Base-by-base conservation (phyloP, 2,888 invertebrate species). In the Sicus ferrugineus region DNA sequence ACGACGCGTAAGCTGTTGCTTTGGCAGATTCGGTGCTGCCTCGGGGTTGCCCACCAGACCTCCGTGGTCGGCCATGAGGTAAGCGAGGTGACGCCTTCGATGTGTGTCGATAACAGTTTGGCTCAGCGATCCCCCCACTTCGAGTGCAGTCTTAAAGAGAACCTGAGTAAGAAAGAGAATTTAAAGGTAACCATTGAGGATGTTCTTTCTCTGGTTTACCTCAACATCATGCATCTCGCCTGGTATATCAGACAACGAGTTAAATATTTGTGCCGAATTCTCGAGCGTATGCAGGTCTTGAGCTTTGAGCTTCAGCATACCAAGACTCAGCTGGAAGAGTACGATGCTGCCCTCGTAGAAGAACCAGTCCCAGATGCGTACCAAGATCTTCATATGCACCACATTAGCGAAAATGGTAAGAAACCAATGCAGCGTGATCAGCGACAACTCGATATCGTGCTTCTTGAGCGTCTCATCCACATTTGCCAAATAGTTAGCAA, bases 371-470 rank as follows among this genome's bases (percentile, higher is more conserved):
- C 99, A 99, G 75, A 98, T 90, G 74, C 98, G 89, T 52, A 90
- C 87, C 72, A 99, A 88, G 75, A 97, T 94, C 87, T 95, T 95
- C 91, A 96, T 96, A 80, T 97, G 96, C 3, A 98, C 95, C 63
- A 98, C 97, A 83, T 96, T 96, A 0, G 98, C 96, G 86, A 97
- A 98, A 30, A 98, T 86, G 2, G 98, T 98, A 64, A 99, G 88
- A 85, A 98, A 98, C 99, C 99, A 99, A 83, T 98, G 96, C 79
- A 97, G 88, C 21, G 97, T 96, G 79, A 99, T 97, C 67, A 99
- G 87, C 67, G 97, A 97, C 66, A 98, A 87, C 87, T 98, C 97
- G 77, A 95, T 94, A 80, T 97, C 98, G 86, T 98, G 97, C 80
- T 95, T 94, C 81, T 93, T 93, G 66, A 98, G 87, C n/a, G 94